phyloP scores from a whole-genome alignment of 2,797 vertebrate species.

The Amazonetta brasiliensis region DNA sequence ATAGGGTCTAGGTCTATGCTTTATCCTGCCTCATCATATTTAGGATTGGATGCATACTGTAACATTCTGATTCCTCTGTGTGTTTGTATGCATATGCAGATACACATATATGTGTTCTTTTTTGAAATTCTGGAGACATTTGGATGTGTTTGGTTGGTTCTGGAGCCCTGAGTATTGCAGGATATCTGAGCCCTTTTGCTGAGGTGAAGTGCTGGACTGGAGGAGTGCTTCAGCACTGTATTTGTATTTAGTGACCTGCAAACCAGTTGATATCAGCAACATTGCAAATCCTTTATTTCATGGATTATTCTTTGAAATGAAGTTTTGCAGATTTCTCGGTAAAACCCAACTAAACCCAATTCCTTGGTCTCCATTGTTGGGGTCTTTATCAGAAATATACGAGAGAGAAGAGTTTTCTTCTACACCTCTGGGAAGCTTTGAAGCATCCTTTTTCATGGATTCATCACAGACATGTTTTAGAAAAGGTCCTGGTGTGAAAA shows the following conservation, averaged over 20 bases:
- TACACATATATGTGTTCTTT: not conserved
- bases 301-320: not conserved
- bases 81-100: not conserved
- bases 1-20: not conserved
- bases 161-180: not conserved
- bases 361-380: not conserved
- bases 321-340: not conserved
- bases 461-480: not conserved
- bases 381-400: not conserved
- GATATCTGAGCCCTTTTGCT: not conserved
- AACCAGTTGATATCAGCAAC: not conserved
- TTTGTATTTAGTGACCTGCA: not conserved
- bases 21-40: not conserved
- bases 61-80: not conserved
- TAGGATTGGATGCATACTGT: not conserved
- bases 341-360: not conserved
- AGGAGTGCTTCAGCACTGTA: not conserved
- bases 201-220: not conserved
- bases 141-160: not conserved
- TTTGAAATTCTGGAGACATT: not conserved
- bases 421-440: not conserved
- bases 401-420: not conserved
- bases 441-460: not conserved
- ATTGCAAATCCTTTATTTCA: not conserved
- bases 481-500: not conserved